Percentiles rank a stretch among this genome's conserved stretches.
These are phyloP conservation scores for Pollenia angustigena DNA, from an alignment of 2,888 invertebrate genomes.

Conservation along the genomic window DNA sequence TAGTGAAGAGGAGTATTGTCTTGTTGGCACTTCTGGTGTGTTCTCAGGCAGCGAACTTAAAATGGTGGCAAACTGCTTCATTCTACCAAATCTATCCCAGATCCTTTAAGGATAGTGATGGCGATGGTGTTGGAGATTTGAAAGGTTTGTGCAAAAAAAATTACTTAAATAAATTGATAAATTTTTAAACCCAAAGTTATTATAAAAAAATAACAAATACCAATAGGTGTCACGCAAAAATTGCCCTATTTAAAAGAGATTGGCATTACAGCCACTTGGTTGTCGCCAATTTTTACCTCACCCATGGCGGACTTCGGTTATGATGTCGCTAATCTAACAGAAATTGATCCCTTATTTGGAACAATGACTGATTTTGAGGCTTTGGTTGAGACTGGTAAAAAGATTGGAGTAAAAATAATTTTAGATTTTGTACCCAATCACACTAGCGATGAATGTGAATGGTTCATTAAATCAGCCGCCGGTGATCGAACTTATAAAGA, in stretches of 20 bases:
- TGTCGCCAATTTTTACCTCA: slow-evolving; percentile 90
- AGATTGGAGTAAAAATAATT: slow-evolving; percentile 84
- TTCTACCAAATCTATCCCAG: slow-evolving; percentile 95
- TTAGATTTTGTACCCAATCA: slow-evolving; percentile 86
- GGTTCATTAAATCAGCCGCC: slow-evolving; percentile 90
- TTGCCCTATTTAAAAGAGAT: slow-evolving; percentile 88
- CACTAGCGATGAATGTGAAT: slow-evolving; percentile 90
- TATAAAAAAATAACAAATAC: neutral
- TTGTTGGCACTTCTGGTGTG: slow-evolving; percentile 69
- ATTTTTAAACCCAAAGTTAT: neutral
- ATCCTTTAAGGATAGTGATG: slow-evolving; percentile 93
- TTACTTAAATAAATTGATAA: neutral
- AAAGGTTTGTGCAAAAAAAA: slow-evolving; percentile 85
- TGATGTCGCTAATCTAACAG: slow-evolving; percentile 89
- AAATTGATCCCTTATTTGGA: slow-evolving; percentile 89
- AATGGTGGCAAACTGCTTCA: slow-evolving; percentile 92
- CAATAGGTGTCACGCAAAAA: slow-evolving; percentile 86
- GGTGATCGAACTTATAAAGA: slow-evolving; percentile 87
- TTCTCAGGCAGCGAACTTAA: slow-evolving; percentile 66
- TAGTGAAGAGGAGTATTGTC: slow-evolving; percentile 62
- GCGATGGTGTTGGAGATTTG: slow-evolving; percentile 94
- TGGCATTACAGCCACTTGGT: slow-evolving; percentile 88
- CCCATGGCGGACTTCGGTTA: slow-evolving; percentile 92
- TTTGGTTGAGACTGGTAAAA: slow-evolving; percentile 85
- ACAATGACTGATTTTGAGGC: slow-evolving; percentile 88